Percentiles rank a stretch among this genome's conserved stretches.
Evolutionary conservation across 2,797 vertebrate species (phyloP).

Genomic region (Dicrostonyx torquatus): DNA sequence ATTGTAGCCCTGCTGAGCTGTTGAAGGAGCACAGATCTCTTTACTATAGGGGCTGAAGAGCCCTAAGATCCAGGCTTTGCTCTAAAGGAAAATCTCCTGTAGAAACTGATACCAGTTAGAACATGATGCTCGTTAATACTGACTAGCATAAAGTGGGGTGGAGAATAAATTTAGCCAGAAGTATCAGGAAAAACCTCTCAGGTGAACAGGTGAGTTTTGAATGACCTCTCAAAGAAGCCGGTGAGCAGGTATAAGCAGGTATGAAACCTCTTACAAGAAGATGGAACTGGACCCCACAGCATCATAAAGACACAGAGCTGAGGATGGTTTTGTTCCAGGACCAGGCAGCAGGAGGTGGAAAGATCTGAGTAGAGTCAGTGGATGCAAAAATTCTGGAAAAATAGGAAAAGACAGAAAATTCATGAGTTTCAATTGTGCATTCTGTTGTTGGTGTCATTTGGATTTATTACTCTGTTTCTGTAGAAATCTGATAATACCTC

Average conservation of each 20-base stretch:
- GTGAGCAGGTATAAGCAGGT: not conserved
- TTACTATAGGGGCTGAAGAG: not conserved
- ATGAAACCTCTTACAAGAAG: not conserved
- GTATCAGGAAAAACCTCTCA: not conserved
- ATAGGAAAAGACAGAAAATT: not conserved
- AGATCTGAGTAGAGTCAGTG: not conserved
- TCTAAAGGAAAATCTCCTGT: slow-evolving; percentile 36
- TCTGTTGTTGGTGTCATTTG: not conserved
- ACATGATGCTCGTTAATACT: not conserved
- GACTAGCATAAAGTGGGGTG: not conserved
- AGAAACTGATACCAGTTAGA: slow-evolving; percentile 6
- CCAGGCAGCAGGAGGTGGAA: not conserved
- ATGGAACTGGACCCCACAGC: not conserved
- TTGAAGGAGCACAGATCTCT: not conserved
- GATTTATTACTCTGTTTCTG: not conserved
- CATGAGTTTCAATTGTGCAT: not conserved
- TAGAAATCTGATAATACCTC: not conserved
- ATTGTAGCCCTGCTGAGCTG: not conserved
- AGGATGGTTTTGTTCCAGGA: not conserved
- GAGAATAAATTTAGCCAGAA: slow-evolving; percentile 24
- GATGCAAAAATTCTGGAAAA: not conserved
- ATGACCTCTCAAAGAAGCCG: not conserved
- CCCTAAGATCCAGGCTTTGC: not conserved
- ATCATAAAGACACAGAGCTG: not conserved
- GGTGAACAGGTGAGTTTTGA: not conserved